Conservation (phyloP, 2,888 invertebrate genomes). For the Agelastica alni region DNA sequence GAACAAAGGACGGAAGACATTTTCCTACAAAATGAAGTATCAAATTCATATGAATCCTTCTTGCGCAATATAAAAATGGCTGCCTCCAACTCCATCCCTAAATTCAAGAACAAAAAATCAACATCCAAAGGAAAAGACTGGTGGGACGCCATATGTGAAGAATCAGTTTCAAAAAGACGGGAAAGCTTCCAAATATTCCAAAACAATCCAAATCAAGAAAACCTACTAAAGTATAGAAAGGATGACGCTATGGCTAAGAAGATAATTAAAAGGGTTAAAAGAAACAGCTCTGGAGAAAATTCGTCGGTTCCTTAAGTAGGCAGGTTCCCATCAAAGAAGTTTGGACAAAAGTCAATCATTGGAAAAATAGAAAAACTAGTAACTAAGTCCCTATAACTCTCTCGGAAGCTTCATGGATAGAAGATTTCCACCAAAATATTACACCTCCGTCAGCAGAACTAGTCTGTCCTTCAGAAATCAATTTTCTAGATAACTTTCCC, state of each 20-base stretch:
- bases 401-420: slow-evolving; percentile 13
- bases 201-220: slow-evolving; percentile 5
- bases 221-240: slow-evolving; percentile 1
- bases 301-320: slow-evolving; percentile 2
- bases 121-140: slow-evolving; percentile 8
- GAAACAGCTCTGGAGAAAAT: slow-evolving; percentile 5
- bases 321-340: slow-evolving; percentile 9
- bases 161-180: slow-evolving; percentile 1
- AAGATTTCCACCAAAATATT: slow-evolving; percentile 7
- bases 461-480: background rate
- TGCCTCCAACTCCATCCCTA: slow-evolving; percentile 4
- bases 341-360: slow-evolving; percentile 14
- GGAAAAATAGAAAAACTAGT: slow-evolving; percentile 11
- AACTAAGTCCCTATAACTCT: background rate
- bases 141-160: slow-evolving; percentile 5
- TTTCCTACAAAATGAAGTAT: background rate
- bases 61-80: background rate
- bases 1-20: background rate
- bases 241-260: slow-evolving; percentile 2
- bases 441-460: background rate
- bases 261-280: slow-evolving; percentile 5
- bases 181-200: background rate
- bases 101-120: slow-evolving; percentile 3
- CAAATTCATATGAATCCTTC: background rate
- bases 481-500: background rate